Base-by-base conservation (phyloP, 2,797 vertebrate species). In the Chaetophractus vellerosus region DNA sequence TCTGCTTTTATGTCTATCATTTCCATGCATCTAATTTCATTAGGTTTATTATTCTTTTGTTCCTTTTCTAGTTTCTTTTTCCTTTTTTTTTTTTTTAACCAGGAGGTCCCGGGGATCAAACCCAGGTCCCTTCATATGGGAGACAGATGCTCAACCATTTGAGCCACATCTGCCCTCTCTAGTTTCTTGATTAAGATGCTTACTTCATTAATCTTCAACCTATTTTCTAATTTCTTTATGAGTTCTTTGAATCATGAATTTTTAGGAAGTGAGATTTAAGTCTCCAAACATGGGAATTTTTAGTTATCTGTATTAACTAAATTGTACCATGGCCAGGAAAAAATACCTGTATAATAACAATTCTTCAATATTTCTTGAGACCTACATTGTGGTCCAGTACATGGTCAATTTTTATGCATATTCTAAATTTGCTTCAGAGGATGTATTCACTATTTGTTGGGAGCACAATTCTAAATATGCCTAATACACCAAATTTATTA, bases 181-280 rank as follows among this genome's bases (percentile, higher is more conserved):
- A 33, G 36, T 31, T 90, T 93, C 91, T 57, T 86, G 16, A 84
- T 38, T 57, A 88, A 78, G 55, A 84, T 50, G 36, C n/a, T 92
- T 88, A 91, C 41, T 72, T 95, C 63, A 93, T 86, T 64, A 91
- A 68, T 72, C 95, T 91, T 95, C 50, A 80, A 26, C n/a, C 18
- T 86, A 74, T 15, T 24, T 72, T 82, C 33, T 83, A 31, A 78
- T 59, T 91, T 93, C 75, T 69, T n/a, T 93, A 48, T 41, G 72
- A 84, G 24, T 82, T 92, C 45, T 75, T 90, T 52, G 33, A 95
- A 19, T 26, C 48, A 88, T 64, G 16, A 96, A 76, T 92, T 86
- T 74, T 26, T 92, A 86, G 81, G 75, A 81, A 31, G 7, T 86
- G 16, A 86, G 36, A 75, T 74, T 78, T 78, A 90, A 64, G 15